Base-by-base conservation (phyloP, 2,113 vertebrate species). In the Phalacrocorax carbo region DNA sequence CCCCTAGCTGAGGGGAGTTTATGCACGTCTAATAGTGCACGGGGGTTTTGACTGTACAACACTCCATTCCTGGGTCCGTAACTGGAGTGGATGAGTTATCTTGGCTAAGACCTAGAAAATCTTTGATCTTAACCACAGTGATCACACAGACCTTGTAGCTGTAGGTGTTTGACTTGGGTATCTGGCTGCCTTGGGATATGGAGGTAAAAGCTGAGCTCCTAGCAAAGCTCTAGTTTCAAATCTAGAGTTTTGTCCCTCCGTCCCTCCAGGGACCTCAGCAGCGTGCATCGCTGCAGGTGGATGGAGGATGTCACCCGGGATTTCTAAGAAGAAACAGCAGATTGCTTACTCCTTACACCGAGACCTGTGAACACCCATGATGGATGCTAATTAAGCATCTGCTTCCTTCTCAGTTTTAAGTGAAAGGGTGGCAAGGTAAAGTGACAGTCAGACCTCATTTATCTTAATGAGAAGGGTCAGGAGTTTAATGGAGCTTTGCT, bases 341-440 rank as follows among this genome's bases (percentile, higher is more conserved):
- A 84, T 96, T 92, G 94, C 88, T 93, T 83, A 32, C 30, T 93
- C 78, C 89, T 91, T 76, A 40, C 72, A 29, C 65, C 2, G 22
- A 95, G 95, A 93, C 91, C 94, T 88, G 91, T 80, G 93, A 94
- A 88, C 60, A 76, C 73, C 69, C 70, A 36, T 86, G 91, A 91
- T 60, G 68, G 95, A 95, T 94, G 89, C 86, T 92, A 93, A 95
- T 93, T 89, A 94, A 97, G 95, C 94, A 95, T 93, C 94, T 94
- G 93, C 89, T 97, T 95, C 73, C 70, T 84, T 91, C 89, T 95
- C 58, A 40, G 78, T 49, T 94, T 71, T 65, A 95, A 96, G 78
- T 27, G 93, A 85, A 94, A 93, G 81, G 61, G 78, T 78, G 86
- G 86, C 91, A 91, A 96, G 93, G 90, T 97, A 80, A 93, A 90